phyloP scores from a whole-genome alignment of 2,113 vertebrate genomes.

The Columba livia region DNA sequence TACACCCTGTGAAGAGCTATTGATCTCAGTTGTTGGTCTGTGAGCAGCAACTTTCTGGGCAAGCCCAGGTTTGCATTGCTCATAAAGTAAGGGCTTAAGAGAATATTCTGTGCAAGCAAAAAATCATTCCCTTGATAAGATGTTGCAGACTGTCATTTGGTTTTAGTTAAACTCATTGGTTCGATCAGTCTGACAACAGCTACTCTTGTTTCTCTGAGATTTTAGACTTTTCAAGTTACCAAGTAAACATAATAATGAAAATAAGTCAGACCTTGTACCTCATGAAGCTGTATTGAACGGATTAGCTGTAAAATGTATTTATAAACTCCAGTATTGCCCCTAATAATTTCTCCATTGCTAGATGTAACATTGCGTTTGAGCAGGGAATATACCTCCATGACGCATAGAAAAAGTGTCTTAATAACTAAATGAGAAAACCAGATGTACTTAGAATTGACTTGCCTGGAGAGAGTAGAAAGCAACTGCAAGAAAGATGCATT shows the following conservation, averaged over 20 bases:
- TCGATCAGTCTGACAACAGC: neutral
- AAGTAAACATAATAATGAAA: neutral
- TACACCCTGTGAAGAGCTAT: neutral
- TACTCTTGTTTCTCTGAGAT: neutral
- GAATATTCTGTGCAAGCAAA: neutral
- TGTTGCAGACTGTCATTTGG: neutral
- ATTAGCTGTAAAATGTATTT: neutral
- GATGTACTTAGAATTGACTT: neutral
- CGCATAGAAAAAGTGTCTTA: neutral
- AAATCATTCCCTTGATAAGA: neutral
- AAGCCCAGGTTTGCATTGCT: conserved; percentile 21
- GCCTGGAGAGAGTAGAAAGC: neutral
- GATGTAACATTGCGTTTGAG: accelerated
- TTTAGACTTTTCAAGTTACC: neutral
- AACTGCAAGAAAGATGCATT: neutral
- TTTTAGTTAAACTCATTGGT: neutral
- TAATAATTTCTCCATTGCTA: neutral
- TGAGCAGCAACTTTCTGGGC: neutral
- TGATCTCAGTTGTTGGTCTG: conserved; percentile 18
- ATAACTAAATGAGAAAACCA: neutral
- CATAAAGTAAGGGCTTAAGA: neutral
- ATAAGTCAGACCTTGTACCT: neutral
- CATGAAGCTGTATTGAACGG: neutral
- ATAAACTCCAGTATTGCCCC: neutral
- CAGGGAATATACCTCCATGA: neutral